Base-by-base conservation (phyloP, 2,888 invertebrate genomes). In the Branchipolynoe longqiensis region DNA sequence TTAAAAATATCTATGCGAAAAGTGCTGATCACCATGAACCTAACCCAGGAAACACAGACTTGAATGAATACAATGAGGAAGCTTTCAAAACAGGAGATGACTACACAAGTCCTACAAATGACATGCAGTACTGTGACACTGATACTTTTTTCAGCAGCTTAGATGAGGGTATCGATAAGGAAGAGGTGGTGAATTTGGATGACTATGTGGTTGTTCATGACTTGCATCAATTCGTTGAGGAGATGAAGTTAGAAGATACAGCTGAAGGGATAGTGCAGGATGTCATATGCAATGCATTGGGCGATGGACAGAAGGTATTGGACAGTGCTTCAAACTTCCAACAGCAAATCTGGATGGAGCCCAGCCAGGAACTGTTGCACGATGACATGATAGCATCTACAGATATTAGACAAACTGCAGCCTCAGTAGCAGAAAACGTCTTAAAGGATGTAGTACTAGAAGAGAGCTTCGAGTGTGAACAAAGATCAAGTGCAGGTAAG, bases 131-230 rank as follows among this genome's bases (percentile, higher is more conserved):
- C n/a, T n/a, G n/a, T n/a, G n/a, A n/a, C 18, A 14, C 2, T 31
- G 78, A 78, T 1, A 28, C 48, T 12, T 78, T 78, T 48, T 78
- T 40, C 22, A 48, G 78, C 48, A 41, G 54, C n/a, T 3, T 78
- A 1, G 78, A 78, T 33, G 48, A 48, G 33, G 48, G 48, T 6
- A 78, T 78, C 3, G 48, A 25, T 0, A 41, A 78, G 2, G 78
- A 78, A 78, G 78, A 78, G 33, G 48, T 48, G 0, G 78, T 78
- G 18, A 48, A 41, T 6, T 1, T 6, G 12, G 78, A 78, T 78
- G 78, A 78, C 18, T 78, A 41, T 33, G 25, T 78, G n/a, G 78
- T 78, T 1, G 54, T 78, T 0, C 48, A 78, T 6, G 41, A 41
- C 28, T 48, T 78, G 0, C 41, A 41, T n/a, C 48, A 78, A 28